Conservation (phyloP, 2,888 invertebrate genomes). For the Dasypogon diadema region DNA sequence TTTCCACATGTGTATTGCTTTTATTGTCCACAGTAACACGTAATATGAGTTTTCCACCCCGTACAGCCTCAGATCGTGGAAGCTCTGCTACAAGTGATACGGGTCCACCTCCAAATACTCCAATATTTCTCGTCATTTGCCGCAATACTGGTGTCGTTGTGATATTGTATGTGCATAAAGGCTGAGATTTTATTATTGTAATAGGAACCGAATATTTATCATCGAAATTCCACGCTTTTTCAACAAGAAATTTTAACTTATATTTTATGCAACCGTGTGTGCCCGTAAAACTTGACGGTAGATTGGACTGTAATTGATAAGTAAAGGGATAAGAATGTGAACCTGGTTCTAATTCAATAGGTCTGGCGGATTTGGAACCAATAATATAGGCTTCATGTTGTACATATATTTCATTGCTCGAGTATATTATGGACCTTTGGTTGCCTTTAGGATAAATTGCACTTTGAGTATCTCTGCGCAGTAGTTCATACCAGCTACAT, state of each 20-base stretch:
- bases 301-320: constrained; percentile 62
- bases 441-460: constrained; percentile 60
- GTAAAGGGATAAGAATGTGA: constrained; percentile 64
- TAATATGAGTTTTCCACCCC: constrained; percentile 64
- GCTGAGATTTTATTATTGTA: constrained; percentile 62
- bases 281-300: constrained; percentile 67
- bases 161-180: constrained; percentile 60
- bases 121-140: constrained; percentile 56
- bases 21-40: constrained; percentile 66
- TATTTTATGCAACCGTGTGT: constrained; percentile 67
- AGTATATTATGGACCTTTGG: constrained; percentile 65
- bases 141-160: constrained; percentile 61
- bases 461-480: constrained; percentile 62
- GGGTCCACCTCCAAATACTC: constrained; percentile 65
- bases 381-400: constrained; percentile 63
- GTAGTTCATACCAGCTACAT: constrained; percentile 67
- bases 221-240: constrained; percentile 67
- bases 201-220: constrained; percentile 66
- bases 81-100: constrained; percentile 65
- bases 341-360: constrained; percentile 63
- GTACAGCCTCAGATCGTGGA: constrained; percentile 63
- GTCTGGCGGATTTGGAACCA: constrained; percentile 63
- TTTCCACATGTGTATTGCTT: constrained; percentile 67
- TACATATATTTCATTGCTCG: constrained; percentile 66
- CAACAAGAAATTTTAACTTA: constrained; percentile 66